phyloP scores from a whole-genome alignment of 2,888 invertebrate species.

The Ectobius pallidus region DNA sequence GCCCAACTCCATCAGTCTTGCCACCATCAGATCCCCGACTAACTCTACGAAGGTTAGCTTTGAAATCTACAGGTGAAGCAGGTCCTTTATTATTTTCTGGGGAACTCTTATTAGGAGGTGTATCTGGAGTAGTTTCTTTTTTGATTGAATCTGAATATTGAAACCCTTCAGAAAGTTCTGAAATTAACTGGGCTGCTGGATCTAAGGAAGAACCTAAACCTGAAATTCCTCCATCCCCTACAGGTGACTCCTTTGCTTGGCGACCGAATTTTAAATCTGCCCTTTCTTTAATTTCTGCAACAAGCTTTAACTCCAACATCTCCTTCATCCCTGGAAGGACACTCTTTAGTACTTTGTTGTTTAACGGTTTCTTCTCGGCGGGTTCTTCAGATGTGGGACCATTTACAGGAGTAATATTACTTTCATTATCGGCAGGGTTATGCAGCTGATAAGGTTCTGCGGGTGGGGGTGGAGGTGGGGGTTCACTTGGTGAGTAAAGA shows the following conservation, averaged over 20 bases:
- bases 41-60: constrained; percentile 60
- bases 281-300: constrained; percentile 83
- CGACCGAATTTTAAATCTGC: constrained; percentile 65
- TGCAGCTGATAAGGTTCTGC: constrained; percentile 14
- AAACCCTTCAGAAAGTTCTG: constrained; percentile 84
- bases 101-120: constrained; percentile 41
- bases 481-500: constrained; percentile 43
- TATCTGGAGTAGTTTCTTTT: constrained; percentile 9
- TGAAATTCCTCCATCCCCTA: constrained; percentile 47
- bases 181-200: constrained; percentile 80
- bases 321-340: constrained; percentile 73
- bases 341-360: constrained; percentile 54
- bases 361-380: not conserved
- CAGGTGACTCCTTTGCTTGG: constrained; percentile 61
- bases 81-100: constrained; percentile 37
- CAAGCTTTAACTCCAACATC: constrained; percentile 78
- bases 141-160: constrained; percentile 49
- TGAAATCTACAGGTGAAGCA: constrained; percentile 54
- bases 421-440: constrained; percentile 25
- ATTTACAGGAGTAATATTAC: not conserved
- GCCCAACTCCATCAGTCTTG: constrained; percentile 35
- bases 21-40: constrained; percentile 40
- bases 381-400: not conserved
- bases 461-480: not conserved
- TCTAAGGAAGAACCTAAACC: constrained; percentile 60